Conservation (phyloP, 2,797 vertebrate species). For the Acanthurus tractus region DNA sequence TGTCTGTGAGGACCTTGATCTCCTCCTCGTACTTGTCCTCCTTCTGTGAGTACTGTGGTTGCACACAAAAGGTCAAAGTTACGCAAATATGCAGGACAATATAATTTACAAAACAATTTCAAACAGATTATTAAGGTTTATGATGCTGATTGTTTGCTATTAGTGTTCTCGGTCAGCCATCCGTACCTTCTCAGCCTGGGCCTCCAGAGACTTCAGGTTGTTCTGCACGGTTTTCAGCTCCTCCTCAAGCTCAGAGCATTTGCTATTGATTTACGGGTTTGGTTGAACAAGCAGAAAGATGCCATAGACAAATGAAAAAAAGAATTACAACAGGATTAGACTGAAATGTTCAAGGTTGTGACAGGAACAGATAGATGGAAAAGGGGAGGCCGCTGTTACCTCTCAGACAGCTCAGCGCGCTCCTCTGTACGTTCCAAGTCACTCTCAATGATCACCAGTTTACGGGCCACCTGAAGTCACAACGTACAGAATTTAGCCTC, state of each 20-base stretch:
- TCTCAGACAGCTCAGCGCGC: conserved; percentile 95
- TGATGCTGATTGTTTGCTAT: neutral
- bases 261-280: conserved; percentile 88
- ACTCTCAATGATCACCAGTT: conserved; percentile 98
- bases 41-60: conserved; percentile 96
- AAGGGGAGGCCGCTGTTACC: conserved; percentile 81
- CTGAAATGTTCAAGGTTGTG: neutral
- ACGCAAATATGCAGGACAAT: conserved; percentile 13
- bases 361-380: neutral
- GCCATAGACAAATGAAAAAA: neutral
- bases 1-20: conserved; percentile 99
- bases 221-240: conserved; percentile 99
- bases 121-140: neutral
- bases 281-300: conserved; percentile 52
- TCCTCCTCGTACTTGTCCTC: conserved; percentile 99
- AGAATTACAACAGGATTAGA: neutral
- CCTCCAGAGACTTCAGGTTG: conserved; percentile 99
- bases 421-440: conserved; percentile 98
- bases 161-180: neutral
- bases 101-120: neutral
- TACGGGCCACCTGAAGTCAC: conserved; percentile 93
- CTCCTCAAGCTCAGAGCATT: conserved; percentile 99
- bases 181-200: conserved; percentile 99
- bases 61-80: conserved; percentile 59
- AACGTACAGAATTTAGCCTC: conserved; percentile 23